Base-by-base conservation (phyloP, 2,113 vertebrate species). In the Hyla sarda region DNA sequence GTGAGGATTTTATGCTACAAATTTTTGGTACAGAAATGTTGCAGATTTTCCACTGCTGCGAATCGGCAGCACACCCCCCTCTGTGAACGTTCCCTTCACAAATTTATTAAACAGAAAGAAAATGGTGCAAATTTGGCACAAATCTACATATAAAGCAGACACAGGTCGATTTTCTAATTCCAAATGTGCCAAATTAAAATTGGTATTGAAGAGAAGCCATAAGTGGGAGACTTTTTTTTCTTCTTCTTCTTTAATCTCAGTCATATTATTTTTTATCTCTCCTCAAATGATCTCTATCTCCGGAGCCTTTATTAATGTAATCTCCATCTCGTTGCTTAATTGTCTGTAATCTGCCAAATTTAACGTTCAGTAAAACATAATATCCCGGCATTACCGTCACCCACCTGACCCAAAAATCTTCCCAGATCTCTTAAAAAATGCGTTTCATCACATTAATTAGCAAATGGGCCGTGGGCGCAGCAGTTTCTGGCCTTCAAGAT, bases 291-390 rank as follows among this genome's bases (percentile, higher is more conserved):
- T 62, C 21, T 13, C 37, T 25, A 41, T 80, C 77, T 34, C 52
- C 34, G 12, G 52, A 10, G 3, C 52, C 13, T 56, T 60, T 80
- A 80, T 81, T 81, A 62, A 81, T 81, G n/a, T 81, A 54, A 80
- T 45, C 58, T 60, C 50, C 77, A 80, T 80, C 77, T 47, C 78
- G 25, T 80, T 58, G 77, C 58, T 81, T 81, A 81, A 81, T 81
- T 81, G 78, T 81, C 54, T 81, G 23, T 81, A 81, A 81, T 81
- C 58, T 81, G 58, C 58, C 78, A 81, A 60, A 81, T 81, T 62
- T 81, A 65, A 81, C 58, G 56, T 65, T n/a, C 78, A 17, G 34
- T 81, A 77, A 81, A 81, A 81, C 37, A 65, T 81, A 19, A 81
- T 65, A 81, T 81, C 56, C 34, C 56, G 47, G 37, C 7, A 45